phyloP scores from a whole-genome alignment of 2,113 vertebrate genomes.

The Alosa alosa region DNA sequence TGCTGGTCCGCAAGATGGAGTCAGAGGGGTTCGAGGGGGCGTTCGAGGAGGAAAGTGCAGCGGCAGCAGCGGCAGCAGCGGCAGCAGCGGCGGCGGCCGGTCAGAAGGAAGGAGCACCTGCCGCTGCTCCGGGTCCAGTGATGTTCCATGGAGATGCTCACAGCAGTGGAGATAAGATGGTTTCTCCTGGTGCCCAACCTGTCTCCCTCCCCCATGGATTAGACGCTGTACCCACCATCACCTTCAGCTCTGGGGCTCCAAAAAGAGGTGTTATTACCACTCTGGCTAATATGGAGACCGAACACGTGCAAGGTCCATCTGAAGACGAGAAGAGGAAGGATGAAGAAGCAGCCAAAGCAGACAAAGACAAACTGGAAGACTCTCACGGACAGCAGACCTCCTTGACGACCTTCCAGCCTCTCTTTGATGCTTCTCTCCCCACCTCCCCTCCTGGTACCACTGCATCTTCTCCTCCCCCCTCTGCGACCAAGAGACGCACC shows the following conservation, averaged over 20 bases:
- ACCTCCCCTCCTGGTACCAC: conserved; percentile 29
- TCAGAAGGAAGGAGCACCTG: conserved; percentile 8
- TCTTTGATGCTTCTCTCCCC: conserved; percentile 15
- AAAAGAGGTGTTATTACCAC: conserved; percentile 21
- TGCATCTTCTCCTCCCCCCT: conserved; percentile 7
- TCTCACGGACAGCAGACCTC: background rate
- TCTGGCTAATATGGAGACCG: conserved; percentile 37
- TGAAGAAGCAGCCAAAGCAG: conserved; percentile 18
- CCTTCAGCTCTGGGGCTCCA: conserved; percentile 29
- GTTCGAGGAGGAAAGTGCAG: conserved; percentile 32
- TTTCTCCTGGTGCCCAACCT: conserved; percentile 21
- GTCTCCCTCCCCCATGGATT: conserved; percentile 6
- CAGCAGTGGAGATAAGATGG: conserved; percentile 7
- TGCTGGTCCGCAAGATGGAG: conserved; percentile 75
- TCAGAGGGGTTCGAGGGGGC: conserved; percentile 63
- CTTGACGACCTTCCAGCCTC: background rate
- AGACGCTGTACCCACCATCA: conserved; percentile 29
- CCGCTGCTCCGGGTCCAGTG: conserved; percentile 17
- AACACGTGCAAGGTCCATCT: background rate
- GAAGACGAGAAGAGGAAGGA: conserved; percentile 38
- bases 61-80: background rate
- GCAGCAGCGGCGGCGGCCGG: background rate
- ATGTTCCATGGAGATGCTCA: conserved; percentile 25
- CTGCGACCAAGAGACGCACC: conserved; percentile 33
- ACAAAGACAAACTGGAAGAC: background rate